Conservation (phyloP, 2,888 invertebrate genomes). For the Altica lythri region DNA sequence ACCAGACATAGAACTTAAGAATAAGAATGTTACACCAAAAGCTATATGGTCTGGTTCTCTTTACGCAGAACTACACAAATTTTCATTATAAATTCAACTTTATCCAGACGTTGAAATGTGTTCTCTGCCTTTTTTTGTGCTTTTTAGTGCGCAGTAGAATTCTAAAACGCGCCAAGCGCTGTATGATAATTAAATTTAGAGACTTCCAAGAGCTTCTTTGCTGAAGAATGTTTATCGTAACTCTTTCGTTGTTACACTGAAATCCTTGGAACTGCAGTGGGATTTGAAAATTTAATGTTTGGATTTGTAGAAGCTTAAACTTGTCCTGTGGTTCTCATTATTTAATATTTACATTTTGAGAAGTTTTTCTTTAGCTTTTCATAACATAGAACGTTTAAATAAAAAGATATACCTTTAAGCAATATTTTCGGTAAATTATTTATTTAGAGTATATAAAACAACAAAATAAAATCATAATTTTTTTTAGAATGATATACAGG, state of each 20-base stretch:
- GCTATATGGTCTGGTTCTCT: neutral
- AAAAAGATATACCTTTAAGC: too few species aligned
- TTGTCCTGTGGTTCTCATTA: slow-evolving; percentile 8
- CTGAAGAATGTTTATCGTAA: slow-evolving; percentile 9
- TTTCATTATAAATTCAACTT: slow-evolving; percentile 5
- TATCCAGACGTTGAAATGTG: slow-evolving; percentile 2
- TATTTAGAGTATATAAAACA: too few species aligned
- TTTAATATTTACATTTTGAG: slow-evolving; percentile 8
- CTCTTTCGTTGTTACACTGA: slow-evolving; percentile 5
- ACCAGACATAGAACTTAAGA: neutral
- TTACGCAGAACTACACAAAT: neutral
- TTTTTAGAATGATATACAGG: too few species aligned
- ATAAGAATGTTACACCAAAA: neutral
- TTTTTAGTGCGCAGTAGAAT: neutral
- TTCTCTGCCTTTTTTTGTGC: neutral
- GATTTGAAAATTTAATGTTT: slow-evolving; percentile 22
- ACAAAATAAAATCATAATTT: too few species aligned
- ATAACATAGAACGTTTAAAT: too few species aligned
- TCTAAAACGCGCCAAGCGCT: slow-evolving; percentile 4
- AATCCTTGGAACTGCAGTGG: slow-evolving; percentile 14
- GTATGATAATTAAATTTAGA: slow-evolving; percentile 8
- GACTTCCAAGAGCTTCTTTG: slow-evolving; percentile 5
- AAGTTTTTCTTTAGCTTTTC: too few species aligned
- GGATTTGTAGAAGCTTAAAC: slow-evolving; percentile 8
- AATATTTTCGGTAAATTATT: too few species aligned